phyloP scores from a whole-genome alignment of 2,797 vertebrate genomes.

The Peromyscus aztecus region DNA sequence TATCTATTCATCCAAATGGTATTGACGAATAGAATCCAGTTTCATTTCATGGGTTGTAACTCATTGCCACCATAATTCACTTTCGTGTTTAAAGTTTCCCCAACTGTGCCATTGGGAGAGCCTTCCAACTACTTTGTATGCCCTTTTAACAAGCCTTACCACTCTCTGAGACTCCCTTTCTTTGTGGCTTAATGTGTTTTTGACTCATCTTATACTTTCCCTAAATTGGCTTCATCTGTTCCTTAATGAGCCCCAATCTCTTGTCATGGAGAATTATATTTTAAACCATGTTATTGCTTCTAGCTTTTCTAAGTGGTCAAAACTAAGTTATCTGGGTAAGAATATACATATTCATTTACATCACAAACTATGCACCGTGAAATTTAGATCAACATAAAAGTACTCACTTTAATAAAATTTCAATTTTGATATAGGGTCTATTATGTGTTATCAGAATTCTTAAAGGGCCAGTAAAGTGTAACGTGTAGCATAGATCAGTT shows the following conservation, averaged over 20 bases:
- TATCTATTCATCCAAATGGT: neutral
- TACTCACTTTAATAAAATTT: conserved; percentile 1
- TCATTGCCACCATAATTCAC: neutral
- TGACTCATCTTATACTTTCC: neutral
- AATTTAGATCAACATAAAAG: neutral
- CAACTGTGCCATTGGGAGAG: neutral
- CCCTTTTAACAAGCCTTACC: neutral
- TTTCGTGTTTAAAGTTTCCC: neutral
- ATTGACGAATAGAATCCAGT: neutral
- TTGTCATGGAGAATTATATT: neutral
- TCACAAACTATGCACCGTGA: neutral
- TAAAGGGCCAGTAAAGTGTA: neutral
- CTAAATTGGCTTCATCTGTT: conserved; percentile 6
- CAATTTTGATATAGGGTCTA: neutral
- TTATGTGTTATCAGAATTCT: neutral
- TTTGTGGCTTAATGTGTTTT: neutral
- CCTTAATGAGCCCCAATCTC: neutral
- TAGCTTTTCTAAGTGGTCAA: neutral
- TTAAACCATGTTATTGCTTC: conserved; percentile 24
- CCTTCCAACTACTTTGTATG: neutral
- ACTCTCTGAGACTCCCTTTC: conserved; percentile 1
- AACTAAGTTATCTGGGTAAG: neutral
- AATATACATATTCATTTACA: neutral
- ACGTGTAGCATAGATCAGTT: neutral
- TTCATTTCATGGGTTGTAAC: neutral